Evolutionary conservation across 2,113 vertebrate species (phyloP), one percentile per base, ranked within the genome.

Genomic region (Rhinogobius similis): DNA sequence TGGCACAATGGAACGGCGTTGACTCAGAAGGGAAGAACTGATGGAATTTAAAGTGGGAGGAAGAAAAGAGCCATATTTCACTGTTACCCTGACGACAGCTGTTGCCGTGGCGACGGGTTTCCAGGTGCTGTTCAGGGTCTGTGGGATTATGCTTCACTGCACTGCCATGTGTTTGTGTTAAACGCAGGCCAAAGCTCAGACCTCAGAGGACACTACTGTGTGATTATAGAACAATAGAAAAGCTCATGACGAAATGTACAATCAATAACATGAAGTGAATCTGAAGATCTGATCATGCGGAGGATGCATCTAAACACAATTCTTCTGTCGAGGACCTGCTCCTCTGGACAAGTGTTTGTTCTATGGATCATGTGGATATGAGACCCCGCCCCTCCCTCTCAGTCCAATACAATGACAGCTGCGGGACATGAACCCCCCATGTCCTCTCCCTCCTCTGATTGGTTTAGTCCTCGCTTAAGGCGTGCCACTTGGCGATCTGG

Each of bases 401-500:
- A 36, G 65, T 86, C 50, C 20, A 76, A 84, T 88, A 77, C 84
- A 82, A 76, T 77, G 65, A 56, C 44, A 68, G 73, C 53, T 67
- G 70, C 38, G 62, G 70, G 70, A 72, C 7, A 21, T 41, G 66
- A 26, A 50, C 74, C 71, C 67, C 74, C 29, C 26, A 10, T 29
- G 13, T 43, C 62, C 46, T 43, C 23, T 65, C 64, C 39, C 67
- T 77, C 53, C 72, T 21, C 26, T 5, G 44, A 56, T 77, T 46
- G 58, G 41, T 43, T 87, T 98, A 98, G 83, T 95, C 96, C 81
- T 98, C 97, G 14, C 94, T 94, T 76, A 99, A 84, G 82, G 87
- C 90, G 14, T 99, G 98, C 98, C 98, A 99, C 86, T 98, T 99
- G 75, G 97, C 98, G 59, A 99, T 99, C 83, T 99, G 98, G 84